These are phyloP conservation scores for Miniopterus natalensis DNA, from an alignment of 2,113 vertebrate species.

Conservation along the genomic window DNA sequence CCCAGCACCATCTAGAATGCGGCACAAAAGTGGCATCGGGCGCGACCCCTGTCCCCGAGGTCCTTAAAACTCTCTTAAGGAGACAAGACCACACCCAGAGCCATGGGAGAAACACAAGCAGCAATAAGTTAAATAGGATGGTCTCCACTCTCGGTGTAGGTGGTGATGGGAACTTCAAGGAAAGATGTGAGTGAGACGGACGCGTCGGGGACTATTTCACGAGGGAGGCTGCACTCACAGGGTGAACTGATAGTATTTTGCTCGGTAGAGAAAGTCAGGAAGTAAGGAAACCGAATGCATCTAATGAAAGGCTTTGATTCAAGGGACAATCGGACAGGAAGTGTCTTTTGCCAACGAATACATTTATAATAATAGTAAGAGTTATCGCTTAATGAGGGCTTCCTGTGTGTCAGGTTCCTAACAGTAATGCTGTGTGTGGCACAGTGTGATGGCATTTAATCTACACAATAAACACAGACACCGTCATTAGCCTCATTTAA, in stretches of 20 bases:
- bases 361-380: slow-evolving; percentile 12
- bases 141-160: background rate
- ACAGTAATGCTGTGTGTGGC: background rate
- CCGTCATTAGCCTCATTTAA: background rate
- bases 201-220: background rate
- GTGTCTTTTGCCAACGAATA: slow-evolving; percentile 56
- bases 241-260: background rate
- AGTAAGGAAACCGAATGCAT: slow-evolving; percentile 8
- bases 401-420: background rate
- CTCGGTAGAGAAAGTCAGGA: slow-evolving; percentile 34
- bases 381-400: background rate
- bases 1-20: background rate
- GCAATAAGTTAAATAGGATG: background rate
- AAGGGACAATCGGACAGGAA: slow-evolving; percentile 32
- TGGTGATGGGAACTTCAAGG: background rate
- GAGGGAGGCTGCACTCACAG: background rate
- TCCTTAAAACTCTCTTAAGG: background rate
- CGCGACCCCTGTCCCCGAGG: background rate
- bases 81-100: background rate
- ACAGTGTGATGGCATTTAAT: background rate
- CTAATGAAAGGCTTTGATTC: slow-evolving; percentile 57
- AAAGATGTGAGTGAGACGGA: background rate
- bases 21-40: background rate
- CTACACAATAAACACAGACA: background rate
- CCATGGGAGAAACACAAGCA: background rate